A percentile compares a stretch with the other conserved stretches of the same genome.
Evolutionary conservation across 2,888 invertebrate genomes (phyloP).

Genomic region (Choreutis nemorana): DNA sequence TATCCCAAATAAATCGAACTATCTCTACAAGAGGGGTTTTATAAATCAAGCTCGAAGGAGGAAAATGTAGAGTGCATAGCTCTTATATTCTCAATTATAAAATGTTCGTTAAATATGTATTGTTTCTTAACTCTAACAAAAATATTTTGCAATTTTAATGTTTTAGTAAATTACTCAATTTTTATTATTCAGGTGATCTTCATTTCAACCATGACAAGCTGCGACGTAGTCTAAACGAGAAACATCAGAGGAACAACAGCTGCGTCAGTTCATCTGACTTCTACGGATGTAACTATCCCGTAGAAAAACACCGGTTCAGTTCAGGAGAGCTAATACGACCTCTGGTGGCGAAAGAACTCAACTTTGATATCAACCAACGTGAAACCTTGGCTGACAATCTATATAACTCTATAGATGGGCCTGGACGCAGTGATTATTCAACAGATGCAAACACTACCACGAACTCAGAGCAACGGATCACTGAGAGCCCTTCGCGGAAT

Average conservation of each 20-base stretch:
- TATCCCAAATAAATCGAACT: too few relatives aligned
- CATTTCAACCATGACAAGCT: slow-evolving; percentile 53
- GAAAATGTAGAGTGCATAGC: too few relatives aligned
- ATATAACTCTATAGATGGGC: slow-evolving; percentile 49
- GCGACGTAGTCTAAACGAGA: slow-evolving; percentile 57
- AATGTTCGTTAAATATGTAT: slow-evolving; percentile 1
- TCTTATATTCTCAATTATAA: too few relatives aligned
- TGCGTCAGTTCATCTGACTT: slow-evolving; percentile 62
- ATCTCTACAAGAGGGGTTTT: too few relatives aligned
- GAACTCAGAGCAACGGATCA: slow-evolving; percentile 42
- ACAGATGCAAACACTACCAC: slow-evolving; percentile 35
- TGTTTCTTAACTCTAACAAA: too few relatives aligned
- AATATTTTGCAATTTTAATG: not conserved
- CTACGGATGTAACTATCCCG: slow-evolving; percentile 62
- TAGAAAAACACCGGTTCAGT: slow-evolving; percentile 58
- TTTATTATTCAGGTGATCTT: slow-evolving; percentile 53
- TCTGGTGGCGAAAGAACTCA: slow-evolving; percentile 49
- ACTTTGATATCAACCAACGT: slow-evolving; percentile 46
- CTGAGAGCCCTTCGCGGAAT: slow-evolving; percentile 70
- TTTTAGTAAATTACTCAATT: too few relatives aligned
- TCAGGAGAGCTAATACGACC: slow-evolving; percentile 57
- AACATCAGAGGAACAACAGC: slow-evolving; percentile 61
- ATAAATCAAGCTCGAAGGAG: too few relatives aligned
- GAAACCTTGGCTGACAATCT: slow-evolving; percentile 35
- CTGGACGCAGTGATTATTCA: slow-evolving; percentile 35